Base-by-base conservation (phyloP, 1,140 invertebrate species). In the Tenebrio molitor region DNA sequence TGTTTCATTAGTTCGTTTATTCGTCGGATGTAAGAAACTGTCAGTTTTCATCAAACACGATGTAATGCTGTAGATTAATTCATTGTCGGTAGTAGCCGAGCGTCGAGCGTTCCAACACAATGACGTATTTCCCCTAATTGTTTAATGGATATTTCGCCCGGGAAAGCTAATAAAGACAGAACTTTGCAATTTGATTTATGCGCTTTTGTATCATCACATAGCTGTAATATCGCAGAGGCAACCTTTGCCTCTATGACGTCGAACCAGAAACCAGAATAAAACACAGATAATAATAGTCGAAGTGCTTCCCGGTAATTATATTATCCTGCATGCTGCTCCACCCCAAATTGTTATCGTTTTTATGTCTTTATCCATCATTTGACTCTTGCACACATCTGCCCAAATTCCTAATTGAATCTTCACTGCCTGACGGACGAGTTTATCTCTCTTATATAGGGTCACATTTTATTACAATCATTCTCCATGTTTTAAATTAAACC, bases 91-190 rank as follows among this genome's bases (percentile, higher is more conserved):
- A 16, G 16, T 12, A n/a, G 50, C 21, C 21, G 17, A 58, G 25
- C 34, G 29, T 16, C 21, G 17, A 58, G 17, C 42, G 39, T 41
- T 46, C 36, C 64, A 46, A 25, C 64, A 66, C 64, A 66, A 66
- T 66, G 64, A 46, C 64, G 42, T 66, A 66, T 66, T 66, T 66
- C 64, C 63, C 39, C 39, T 66, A 66, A 66, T 66, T 66, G 21
- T 66, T 66, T 66, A 66, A 66, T 66, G 64, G 64, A 66, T 66
- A 66, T 66, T 66, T 46, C 64, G 64, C 64, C 36, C 39, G 42
- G 64, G 64, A 66, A 46, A 66, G 64, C 64, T 66, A 66, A 66
- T 66, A 66, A 66, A 66, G 64, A 66, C 64, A 15, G 36, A 46
- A 46, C 64, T 46, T 66, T 46, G 39, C 64, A 42, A 66, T 66